phyloP scores from a whole-genome alignment of 2,113 vertebrate genomes.

The Chelonoidis abingdonii region DNA sequence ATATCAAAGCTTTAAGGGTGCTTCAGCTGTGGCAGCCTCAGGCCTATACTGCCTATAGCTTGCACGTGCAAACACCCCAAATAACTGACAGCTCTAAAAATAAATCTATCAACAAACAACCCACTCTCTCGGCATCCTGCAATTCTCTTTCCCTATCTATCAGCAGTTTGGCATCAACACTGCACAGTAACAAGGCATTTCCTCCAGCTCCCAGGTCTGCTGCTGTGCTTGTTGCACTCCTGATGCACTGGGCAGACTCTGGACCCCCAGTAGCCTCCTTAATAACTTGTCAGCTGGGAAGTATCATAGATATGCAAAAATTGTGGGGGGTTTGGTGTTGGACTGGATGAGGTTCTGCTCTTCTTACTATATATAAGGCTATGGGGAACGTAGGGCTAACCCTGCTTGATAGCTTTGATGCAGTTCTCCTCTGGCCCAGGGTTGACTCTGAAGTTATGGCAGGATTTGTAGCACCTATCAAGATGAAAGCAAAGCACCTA shows the following conservation, averaged over 20 bases:
- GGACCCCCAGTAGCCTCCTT: neutral
- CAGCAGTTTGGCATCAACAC: neutral
- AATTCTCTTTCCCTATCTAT: neutral
- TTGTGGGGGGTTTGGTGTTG: neutral
- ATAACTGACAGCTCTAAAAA: neutral
- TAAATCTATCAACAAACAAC: neutral
- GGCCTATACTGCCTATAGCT: neutral
- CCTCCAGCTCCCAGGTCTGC: neutral
- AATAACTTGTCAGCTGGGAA: neutral
- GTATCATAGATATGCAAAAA: neutral
- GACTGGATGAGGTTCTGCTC: neutral
- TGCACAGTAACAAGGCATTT: neutral
- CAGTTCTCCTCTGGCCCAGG: neutral
- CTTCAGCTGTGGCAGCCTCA: neutral
- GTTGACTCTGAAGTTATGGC: neutral
- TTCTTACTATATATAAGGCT: neutral
- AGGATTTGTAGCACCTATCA: neutral
- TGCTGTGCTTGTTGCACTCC: neutral
- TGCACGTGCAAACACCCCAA: neutral
- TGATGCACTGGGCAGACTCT: neutral
- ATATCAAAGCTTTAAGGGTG: neutral
- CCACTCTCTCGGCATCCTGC: neutral
- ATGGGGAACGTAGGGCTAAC: neutral
- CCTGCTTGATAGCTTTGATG: neutral
- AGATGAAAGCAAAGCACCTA: neutral